Evolutionary conservation across 2,113 vertebrate species (phyloP).

Genomic region (Calypte anna): DNA sequence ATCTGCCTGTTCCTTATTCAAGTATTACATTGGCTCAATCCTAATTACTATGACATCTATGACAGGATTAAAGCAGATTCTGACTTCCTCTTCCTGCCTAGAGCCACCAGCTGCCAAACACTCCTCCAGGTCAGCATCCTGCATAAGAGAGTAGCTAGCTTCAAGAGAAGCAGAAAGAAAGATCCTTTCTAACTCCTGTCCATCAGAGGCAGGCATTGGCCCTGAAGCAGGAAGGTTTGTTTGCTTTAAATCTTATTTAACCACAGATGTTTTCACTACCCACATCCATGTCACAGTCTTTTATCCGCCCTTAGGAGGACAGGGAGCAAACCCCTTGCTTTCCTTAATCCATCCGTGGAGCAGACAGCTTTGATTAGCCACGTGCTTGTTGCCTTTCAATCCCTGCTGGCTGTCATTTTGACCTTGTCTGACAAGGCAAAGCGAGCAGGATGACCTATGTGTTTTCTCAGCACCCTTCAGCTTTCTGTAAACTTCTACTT

Average conservation of each 20-base stretch:
- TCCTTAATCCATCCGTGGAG: background rate
- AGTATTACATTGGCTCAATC: background rate
- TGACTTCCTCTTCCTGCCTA: background rate
- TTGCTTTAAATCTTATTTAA: slow-evolving; percentile 31
- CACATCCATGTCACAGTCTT: background rate
- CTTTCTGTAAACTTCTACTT: background rate
- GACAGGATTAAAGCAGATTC: slow-evolving; percentile 7
- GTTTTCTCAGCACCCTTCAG: background rate
- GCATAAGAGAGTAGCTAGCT: background rate
- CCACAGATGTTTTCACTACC: slow-evolving; percentile 12
- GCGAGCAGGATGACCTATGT: background rate
- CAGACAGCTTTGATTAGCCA: slow-evolving; percentile 29
- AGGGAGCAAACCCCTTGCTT: slow-evolving; percentile 3
- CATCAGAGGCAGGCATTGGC: background rate
- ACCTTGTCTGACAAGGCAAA: background rate
- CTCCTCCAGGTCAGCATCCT: slow-evolving; percentile 2
- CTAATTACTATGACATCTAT: background rate
- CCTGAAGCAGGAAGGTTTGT: slow-evolving; percentile 6
- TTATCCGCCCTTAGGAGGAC: background rate
- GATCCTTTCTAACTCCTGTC: background rate
- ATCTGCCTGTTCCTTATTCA: background rate
- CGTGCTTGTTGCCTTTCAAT: background rate
- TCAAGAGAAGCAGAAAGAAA: background rate
- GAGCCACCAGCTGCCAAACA: background rate
- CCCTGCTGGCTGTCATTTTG: background rate